These are phyloP conservation scores for Tragelaphus buxtoni DNA, from an alignment of 2,113 vertebrate genomes.

Conservation along the genomic window DNA sequence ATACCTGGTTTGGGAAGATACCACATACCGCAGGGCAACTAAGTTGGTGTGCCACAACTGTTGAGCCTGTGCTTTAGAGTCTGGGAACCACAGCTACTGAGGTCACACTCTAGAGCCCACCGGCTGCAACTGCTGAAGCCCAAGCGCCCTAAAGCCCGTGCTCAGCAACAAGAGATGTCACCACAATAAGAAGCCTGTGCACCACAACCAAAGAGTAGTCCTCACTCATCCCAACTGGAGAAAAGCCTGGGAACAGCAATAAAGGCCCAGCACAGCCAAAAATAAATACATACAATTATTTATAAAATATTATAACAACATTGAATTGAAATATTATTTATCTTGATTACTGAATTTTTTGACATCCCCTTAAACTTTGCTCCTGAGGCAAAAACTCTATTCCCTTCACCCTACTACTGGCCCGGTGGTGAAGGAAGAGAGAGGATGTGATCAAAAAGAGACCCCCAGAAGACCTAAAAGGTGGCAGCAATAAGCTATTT, in stretches of 20 bases:
- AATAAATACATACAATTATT: background rate
- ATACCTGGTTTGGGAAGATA: background rate
- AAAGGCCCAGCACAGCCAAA: background rate
- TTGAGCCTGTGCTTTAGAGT: background rate
- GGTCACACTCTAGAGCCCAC: background rate
- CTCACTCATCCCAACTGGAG: background rate
- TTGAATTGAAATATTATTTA: background rate
- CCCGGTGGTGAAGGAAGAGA: background rate
- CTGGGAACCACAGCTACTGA: background rate
- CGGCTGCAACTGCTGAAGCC: background rate
- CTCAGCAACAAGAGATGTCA: background rate
- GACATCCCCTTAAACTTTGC: background rate
- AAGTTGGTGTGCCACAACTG: background rate
- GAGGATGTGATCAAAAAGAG: background rate
- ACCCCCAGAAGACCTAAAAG: background rate
- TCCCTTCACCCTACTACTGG: background rate
- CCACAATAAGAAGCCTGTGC: background rate
- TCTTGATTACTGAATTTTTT: background rate
- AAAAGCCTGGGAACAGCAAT: background rate
- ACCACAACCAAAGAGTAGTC: background rate
- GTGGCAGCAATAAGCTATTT: background rate
- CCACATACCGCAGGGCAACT: background rate
- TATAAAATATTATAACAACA: background rate
- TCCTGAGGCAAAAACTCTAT: background rate
- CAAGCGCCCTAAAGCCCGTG: background rate